These are phyloP conservation scores for Aleiodes sp. DNA, from an alignment of 1,140 invertebrate genomes.

Conservation along the genomic window DNA sequence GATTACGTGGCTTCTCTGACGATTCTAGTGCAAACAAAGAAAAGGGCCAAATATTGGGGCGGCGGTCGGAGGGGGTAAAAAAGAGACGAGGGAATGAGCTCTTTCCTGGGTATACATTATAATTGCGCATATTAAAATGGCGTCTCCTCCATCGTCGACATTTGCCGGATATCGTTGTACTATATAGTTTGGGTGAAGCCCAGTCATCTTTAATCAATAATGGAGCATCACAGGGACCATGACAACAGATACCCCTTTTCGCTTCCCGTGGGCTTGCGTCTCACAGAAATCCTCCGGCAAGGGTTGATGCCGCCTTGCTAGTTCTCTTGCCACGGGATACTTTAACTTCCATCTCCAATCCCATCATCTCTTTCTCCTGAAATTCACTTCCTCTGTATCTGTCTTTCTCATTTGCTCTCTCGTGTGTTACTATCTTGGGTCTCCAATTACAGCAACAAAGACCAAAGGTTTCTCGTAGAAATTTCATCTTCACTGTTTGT, in stretches of 20 bases:
- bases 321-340: neutral
- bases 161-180: slow-evolving; percentile 25
- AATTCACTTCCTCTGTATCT: neutral
- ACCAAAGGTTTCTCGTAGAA: slow-evolving; percentile 28
- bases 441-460: slow-evolving; percentile 50
- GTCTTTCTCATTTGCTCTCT: neutral
- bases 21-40: slow-evolving; percentile 62
- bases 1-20: slow-evolving; percentile 58
- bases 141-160: slow-evolving; percentile 44
- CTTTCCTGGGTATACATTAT: slow-evolving; percentile 57
- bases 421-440: slow-evolving; percentile 37
- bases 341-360: neutral
- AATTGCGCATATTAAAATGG: slow-evolving; percentile 67
- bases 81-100: neutral
- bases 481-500: neutral
- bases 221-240: slow-evolving; percentile 65
- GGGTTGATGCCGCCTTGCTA: slow-evolving; percentile 49
- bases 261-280: slow-evolving; percentile 47
- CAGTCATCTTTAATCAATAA: slow-evolving; percentile 67
- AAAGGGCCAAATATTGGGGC: slow-evolving; percentile 36
- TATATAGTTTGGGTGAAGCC: slow-evolving; percentile 24
- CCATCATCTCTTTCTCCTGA: slow-evolving; percentile 18
- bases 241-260: slow-evolving; percentile 66
- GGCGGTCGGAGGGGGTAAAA: slow-evolving; percentile 23
- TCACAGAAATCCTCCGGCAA: slow-evolving; percentile 46